Evolutionary conservation across 2,888 invertebrate genomes (phyloP).

Genomic region (Zaprionus bogoriensis): DNA sequence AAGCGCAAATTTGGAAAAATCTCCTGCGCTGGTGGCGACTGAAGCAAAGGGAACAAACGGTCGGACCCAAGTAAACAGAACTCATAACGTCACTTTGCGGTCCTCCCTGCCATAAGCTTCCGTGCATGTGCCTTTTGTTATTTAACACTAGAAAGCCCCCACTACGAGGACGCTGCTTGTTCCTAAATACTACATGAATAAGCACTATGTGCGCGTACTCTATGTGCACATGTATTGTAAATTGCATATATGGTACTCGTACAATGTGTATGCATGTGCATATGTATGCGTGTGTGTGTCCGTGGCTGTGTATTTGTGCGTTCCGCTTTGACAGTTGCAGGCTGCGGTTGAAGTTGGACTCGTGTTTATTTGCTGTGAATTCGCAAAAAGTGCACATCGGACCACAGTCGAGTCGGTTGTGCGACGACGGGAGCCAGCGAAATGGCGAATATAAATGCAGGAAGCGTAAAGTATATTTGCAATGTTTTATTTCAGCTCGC

Average conservation of each 20-base stretch:
- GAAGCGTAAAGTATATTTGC: neutral
- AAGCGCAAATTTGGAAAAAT: slow-evolving; percentile 16
- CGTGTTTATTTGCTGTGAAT: slow-evolving; percentile 1
- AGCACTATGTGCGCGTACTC: neutral
- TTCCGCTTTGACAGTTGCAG: slow-evolving; percentile 9
- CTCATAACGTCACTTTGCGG: slow-evolving; percentile 32
- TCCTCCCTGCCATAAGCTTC: slow-evolving; percentile 1
- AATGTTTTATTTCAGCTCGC: neutral
- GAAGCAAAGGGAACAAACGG: neutral
- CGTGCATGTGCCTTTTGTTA: slow-evolving; percentile 18
- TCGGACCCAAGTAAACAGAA: neutral
- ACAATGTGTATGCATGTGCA: neutral
- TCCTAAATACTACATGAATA: slow-evolving; percentile 1
- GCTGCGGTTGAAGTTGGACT: slow-evolving; percentile 5
- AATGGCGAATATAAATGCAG: neutral
- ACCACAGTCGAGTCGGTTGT: neutral
- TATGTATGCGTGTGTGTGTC: neutral
- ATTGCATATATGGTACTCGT: no score
- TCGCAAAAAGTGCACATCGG: neutral
- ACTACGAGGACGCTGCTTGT: neutral
- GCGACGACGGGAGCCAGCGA: neutral
- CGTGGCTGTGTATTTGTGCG: neutral
- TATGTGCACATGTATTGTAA: neutral
- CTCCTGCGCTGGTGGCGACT: neutral
- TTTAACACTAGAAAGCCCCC: slow-evolving; percentile 8